These are phyloP conservation scores for Heteromyza rotundicornis DNA, from an alignment of 2,888 invertebrate species.

Conservation along the genomic window DNA sequence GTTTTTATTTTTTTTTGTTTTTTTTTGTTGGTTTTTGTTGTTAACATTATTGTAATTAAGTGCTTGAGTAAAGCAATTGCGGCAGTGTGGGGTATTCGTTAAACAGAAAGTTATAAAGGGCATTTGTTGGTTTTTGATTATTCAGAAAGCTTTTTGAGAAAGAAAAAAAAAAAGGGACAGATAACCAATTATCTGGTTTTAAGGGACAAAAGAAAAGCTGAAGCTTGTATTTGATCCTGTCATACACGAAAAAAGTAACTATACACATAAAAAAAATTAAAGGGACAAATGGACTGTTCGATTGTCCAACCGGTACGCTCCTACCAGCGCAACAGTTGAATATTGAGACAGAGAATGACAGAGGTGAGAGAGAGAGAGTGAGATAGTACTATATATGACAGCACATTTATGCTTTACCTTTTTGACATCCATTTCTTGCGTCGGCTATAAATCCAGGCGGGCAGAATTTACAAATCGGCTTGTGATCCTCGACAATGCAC, in stretches of 20 bases:
- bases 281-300: no score
- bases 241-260: no score
- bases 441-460: constrained; percentile 91
- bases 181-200: background rate
- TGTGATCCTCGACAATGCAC: constrained; percentile 93
- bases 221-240: no score
- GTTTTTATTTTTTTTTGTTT: no score
- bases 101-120: background rate
- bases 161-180: background rate
- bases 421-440: constrained; percentile 91
- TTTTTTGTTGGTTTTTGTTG: no score
- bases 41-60: constrained; percentile 34
- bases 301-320: background rate
- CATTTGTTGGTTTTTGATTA: constrained; percentile 8
- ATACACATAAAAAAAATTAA: no score
- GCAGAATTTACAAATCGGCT: constrained; percentile 95
- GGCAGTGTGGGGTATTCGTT: constrained; percentile 11
- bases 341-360: constrained; percentile 21
- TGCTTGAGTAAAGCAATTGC: constrained; percentile 19
- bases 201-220: no score
- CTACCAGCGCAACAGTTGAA: constrained; percentile 12
- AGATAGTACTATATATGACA: constrained; percentile 32
- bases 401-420: constrained; percentile 77
- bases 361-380: constrained; percentile 43
- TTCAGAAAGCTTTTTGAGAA: constrained; percentile 28